Evolutionary conservation across 2,797 vertebrate genomes (phyloP), one percentile per base, ranked within the genome.

Genomic region (Lutjanus argentimaculatus): DNA sequence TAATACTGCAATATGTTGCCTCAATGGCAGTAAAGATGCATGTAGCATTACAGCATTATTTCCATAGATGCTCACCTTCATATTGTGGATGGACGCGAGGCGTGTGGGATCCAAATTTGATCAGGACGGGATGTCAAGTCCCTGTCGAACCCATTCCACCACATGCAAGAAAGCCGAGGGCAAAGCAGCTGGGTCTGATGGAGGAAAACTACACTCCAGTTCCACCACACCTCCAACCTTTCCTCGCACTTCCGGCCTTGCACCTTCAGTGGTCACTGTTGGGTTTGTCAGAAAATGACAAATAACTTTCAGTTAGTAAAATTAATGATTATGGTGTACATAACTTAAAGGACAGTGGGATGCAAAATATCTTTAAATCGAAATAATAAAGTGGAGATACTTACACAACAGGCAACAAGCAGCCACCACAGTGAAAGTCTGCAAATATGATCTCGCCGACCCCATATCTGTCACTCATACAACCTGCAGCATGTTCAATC

Each of bases 101-200:
- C 0, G 93, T 91, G 72, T 98, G 96, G 48, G 96, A 94, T 61
- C 97, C 97, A 6, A 98, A 99, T 86, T 97, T 97, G 87, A 99
- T 98, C 89, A 99, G 96, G 83, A 99, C 96, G 36, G 98, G 49
- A 97, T 95, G 76, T 97, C 96, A n/a, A 97, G 94, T 73, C 96
- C 98, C 48, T 96, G 96, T 1, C 97, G 97, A 12, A 97, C 93
- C 98, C 98, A 99, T 93, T 99, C 98, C 68, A 99, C 96, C 91
- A 99, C 97, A 1, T 97, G 97, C 56, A 94, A 95, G 0, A 96
- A 95, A 7, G 75, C 87, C 1, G 90, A 64, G 42, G 89, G 76
- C 61, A 48, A 79, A 5, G 64, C 68, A 12, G 49, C 72, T 0
- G 83, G 59, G 11, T 75, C 72, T 0, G 88, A 75, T 7, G 82